Base-by-base conservation (phyloP, 2,797 vertebrate genomes). In the Lepilemur septentrionalis region DNA sequence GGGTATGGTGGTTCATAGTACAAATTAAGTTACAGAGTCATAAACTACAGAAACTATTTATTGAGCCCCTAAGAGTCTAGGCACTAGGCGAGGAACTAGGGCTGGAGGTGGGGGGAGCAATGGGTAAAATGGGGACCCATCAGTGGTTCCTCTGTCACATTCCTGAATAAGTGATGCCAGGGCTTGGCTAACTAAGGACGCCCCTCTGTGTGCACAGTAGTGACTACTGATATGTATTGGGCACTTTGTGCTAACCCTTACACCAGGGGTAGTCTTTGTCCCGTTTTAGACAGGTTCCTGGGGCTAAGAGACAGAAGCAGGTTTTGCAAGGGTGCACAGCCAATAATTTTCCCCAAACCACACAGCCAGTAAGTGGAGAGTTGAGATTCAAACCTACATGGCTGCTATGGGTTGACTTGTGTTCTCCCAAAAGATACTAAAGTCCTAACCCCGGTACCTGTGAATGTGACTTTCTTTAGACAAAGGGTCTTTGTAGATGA, bases 11-110 rank as follows among this genome's bases (percentile, higher is more conserved):
- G 72, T 55, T 93, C 55, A 67, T 41, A 95, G 69, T 57, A 82
- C 80, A 96, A 83, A 73, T 80, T 48, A 86, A 86, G 63, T 57
- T 90, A 83, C 15, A 88, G 72, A 96, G 46, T 78, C 25, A 86
- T 67, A 32, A 90, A 81, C 4, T 72, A 11, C 59, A 25, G 25
- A 86, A 92, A 95, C 46, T 38, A 82, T 63, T 82, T 59, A 59
- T 48, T 8, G n/a, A 93, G 23, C 59, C 50, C 50, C 11, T 78
- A 86, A 83, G 81, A 67, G 50, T 76, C 70, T 28, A 72, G 73
- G 78, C 46, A 41, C 78, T 13, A 69, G 52, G 55, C 2, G 10
- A 63, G 52, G 72, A 10, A n/a, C 43, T 12, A 9, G 52, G 48
- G 9, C 11, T 57, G 1, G 2, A 12, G 25, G 4, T 10, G 22